Conservation (phyloP, 2,888 invertebrate genomes). For the Macrostomum cliftonense region DNA sequence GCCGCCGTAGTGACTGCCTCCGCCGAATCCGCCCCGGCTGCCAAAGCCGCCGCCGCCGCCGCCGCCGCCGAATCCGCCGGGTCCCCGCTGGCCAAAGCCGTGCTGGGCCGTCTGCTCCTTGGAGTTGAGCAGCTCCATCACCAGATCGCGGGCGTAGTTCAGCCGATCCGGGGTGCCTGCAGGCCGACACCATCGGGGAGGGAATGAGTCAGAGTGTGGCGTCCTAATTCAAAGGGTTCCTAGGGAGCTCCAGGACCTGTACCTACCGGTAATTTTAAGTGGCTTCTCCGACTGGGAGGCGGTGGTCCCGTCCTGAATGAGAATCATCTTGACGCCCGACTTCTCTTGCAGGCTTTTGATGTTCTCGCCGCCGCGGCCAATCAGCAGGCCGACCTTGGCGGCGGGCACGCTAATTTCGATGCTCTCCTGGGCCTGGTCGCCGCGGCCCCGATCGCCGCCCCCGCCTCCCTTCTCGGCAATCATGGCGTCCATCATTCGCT, state of each 20-base stretch:
- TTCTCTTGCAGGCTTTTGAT: slow-evolving; percentile 55
- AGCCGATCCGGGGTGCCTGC: slow-evolving; percentile 8
- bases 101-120: slow-evolving; percentile 14
- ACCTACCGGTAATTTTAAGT: slow-evolving; percentile 77
- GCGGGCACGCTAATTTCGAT: slow-evolving; percentile 85
- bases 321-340: slow-evolving; percentile 96
- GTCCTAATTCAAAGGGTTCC: too few species aligned
- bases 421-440: slow-evolving; percentile 17
- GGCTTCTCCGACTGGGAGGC: slow-evolving; percentile 72
- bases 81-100: slow-evolving; percentile 28
- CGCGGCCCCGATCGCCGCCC: slow-evolving; percentile 40
- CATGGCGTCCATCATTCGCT: too few species aligned
- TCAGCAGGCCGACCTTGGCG: slow-evolving; percentile 86
- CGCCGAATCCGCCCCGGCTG: slow-evolving; percentile 31
- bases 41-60: slow-evolving; percentile 24
- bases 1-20: neutral
- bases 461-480: slow-evolving; percentile 21
- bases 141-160: neutral
- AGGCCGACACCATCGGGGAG: too few species aligned
- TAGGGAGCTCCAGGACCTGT: too few species aligned
- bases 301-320: slow-evolving; percentile 86
- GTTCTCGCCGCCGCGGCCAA: slow-evolving; percentile 95
- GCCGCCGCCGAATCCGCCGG: slow-evolving; percentile 14
- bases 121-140: slow-evolving; percentile 11
- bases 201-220: too few species aligned